phyloP scores from a whole-genome alignment of 2,888 invertebrate species.

The Chymomyza amoena region DNA sequence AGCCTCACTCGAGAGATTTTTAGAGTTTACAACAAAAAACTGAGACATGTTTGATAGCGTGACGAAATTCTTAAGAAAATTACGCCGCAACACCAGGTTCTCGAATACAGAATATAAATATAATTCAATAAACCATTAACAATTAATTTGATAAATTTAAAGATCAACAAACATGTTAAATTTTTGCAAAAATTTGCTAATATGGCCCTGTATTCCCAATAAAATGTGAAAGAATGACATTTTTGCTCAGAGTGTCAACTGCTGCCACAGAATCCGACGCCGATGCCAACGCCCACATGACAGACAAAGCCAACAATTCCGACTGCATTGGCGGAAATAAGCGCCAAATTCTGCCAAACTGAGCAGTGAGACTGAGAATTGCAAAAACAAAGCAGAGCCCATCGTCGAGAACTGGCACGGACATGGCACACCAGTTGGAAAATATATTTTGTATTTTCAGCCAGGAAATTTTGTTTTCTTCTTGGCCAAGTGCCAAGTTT shows the following conservation, averaged over 20 bases:
- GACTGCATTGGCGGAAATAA: constrained; percentile 44
- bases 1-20: no score
- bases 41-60: no score
- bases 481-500: constrained; percentile 68
- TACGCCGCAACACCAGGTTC: no score
- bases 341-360: constrained; percentile 57
- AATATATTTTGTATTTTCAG: constrained; percentile 66
- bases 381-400: not conserved
- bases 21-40: no score
- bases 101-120: no score
- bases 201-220: constrained; percentile 2
- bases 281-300: not conserved
- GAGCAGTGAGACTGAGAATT: constrained; percentile 19
- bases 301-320: not conserved
- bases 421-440: constrained; percentile 35
- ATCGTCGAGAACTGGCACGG: not conserved
- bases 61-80: no score
- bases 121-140: no score
- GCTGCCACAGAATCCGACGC: not conserved
- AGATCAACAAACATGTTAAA: not conserved
- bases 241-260: constrained; percentile 60
- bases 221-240: constrained; percentile 46
- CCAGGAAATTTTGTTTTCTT: constrained; percentile 51
- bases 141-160: not conserved
- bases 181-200: constrained; percentile 3